A percentile compares a stretch with the other conserved stretches of the same genome.
phyloP scores from a whole-genome alignment of 92 coral and sea anemone genomes.

The Siderastrea siderea region DNA sequence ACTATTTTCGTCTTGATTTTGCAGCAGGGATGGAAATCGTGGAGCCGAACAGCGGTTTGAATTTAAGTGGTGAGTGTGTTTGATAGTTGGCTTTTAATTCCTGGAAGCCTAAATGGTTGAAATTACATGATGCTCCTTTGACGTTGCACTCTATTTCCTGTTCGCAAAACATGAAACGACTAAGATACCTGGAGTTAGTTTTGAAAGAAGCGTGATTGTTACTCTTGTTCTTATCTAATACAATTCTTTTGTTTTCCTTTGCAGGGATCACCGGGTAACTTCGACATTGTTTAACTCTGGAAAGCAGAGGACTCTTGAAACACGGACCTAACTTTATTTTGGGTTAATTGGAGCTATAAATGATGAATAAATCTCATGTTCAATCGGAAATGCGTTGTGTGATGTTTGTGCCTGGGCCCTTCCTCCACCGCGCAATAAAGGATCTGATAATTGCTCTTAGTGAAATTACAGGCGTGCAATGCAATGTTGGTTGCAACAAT shows the following conservation, averaged over 20 bases:
- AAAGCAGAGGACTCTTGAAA: conserved; percentile 48
- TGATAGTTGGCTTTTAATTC: background rate
- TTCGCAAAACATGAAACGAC: too few species aligned
- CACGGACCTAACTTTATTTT: conserved; percentile 44
- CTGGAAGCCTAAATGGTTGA: too few species aligned
- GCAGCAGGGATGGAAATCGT: conserved; percentile 85
- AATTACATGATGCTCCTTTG: too few species aligned
- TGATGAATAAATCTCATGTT: conserved; percentile 57
- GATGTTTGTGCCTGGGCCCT: background rate
- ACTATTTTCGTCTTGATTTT: background rate
- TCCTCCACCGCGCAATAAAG: background rate
- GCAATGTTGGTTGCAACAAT: background rate
- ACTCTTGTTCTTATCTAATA: background rate
- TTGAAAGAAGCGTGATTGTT: background rate
- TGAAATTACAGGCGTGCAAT: background rate
- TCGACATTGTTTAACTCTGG: conserved; percentile 43
- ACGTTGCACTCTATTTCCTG: too few species aligned
- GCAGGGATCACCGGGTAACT: conserved; percentile 33
- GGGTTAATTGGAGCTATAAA: conserved; percentile 53
- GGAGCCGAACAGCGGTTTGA: conserved; percentile 93
- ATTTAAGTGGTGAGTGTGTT: conserved; percentile 26
- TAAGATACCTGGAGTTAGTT: too few species aligned
- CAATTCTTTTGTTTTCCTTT: background rate
- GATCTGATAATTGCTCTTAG: background rate
- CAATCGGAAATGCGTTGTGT: conserved; percentile 4